Evolutionary conservation across 2,797 vertebrate species (phyloP).

Genomic region (Euthynnus affinis): DNA sequence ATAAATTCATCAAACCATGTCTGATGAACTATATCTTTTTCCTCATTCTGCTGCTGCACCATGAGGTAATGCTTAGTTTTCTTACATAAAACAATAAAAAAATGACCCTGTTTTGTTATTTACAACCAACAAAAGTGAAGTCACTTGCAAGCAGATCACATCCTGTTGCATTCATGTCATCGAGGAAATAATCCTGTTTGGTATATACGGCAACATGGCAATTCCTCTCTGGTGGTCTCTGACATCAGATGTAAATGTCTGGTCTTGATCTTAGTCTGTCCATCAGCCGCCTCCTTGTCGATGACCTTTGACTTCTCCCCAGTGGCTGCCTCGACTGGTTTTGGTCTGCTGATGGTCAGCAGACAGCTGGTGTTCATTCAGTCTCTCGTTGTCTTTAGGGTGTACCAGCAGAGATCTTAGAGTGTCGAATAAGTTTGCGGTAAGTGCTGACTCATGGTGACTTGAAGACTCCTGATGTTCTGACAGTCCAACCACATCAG

Average conservation of each 20-base stretch:
- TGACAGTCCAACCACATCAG: no score
- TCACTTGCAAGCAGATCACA: no score
- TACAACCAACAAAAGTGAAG: neutral
- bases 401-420: no score
- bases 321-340: neutral
- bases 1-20: neutral
- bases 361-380: neutral
- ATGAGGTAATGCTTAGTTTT: neutral
- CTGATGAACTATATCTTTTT: neutral
- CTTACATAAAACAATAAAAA: neutral
- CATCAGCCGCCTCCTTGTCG: neutral
- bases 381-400: no score
- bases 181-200: no score
- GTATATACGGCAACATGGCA: no score
- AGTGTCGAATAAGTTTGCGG: no score
- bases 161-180: neutral
- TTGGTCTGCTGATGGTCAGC: neutral
- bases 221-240: no score
- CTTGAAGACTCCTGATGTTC: no score
- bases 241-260: no score
- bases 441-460: no score
- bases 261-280: no score
- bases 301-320: neutral
- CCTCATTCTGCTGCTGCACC: neutral
- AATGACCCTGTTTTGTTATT: neutral